Evolutionary conservation across 1,140 invertebrate genomes (phyloP).

Genomic region (Trichonephila clavata): DNA sequence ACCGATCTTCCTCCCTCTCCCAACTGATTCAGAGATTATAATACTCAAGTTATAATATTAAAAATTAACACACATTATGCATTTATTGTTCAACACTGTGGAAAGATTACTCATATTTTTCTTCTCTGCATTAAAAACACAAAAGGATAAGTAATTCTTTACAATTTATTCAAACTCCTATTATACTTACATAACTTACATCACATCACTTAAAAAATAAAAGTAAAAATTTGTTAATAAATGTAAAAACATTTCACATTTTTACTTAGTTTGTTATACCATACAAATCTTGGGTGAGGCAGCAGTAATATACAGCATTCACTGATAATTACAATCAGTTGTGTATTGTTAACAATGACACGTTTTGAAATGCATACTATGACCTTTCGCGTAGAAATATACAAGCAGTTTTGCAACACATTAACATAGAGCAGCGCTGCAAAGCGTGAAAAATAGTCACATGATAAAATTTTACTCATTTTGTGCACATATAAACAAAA

Average conservation of each 20-base stretch:
- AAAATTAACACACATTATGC: too few relatives aligned
- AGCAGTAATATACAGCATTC: constrained; percentile 71
- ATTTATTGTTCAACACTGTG: too few relatives aligned
- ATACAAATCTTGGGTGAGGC: constrained; percentile 75
- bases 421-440: constrained; percentile 50
- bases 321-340: constrained; percentile 60
- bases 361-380: constrained; percentile 61
- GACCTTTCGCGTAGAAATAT: constrained; percentile 54
- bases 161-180: constrained; percentile 77
- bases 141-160: constrained; percentile 72
- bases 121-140: not conserved
- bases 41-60: too few relatives aligned
- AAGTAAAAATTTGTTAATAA: constrained; percentile 77
- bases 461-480: constrained; percentile 62
- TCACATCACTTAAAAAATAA: constrained; percentile 77
- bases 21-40: too few relatives aligned
- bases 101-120: too few relatives aligned
- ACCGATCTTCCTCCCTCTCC: too few relatives aligned
- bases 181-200: constrained; percentile 77
- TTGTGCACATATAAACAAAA: constrained; percentile 71
- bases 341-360: constrained; percentile 65
- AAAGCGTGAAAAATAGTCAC: constrained; percentile 68
- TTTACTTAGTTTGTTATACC: constrained; percentile 74
- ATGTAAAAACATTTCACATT: constrained; percentile 76
- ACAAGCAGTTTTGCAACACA: constrained; percentile 61